These are phyloP conservation scores for Eremobia ochroleuca DNA, from an alignment of 2,888 invertebrate species.

Conservation along the genomic window DNA sequence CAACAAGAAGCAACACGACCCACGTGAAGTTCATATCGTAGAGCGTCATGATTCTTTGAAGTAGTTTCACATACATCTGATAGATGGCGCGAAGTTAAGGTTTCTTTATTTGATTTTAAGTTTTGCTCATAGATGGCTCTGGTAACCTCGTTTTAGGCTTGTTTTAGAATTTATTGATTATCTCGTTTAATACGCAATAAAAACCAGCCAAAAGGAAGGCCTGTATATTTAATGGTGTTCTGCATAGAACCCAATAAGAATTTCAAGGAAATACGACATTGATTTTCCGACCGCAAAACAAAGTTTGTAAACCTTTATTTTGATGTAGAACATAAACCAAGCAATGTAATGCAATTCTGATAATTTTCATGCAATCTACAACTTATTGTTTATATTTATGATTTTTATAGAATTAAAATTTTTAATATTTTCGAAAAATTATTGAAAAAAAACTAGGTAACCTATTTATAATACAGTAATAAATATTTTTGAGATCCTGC, in stretches of 20 bases:
- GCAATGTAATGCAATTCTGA: not conserved
- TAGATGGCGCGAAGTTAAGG: slow-evolving; percentile 58
- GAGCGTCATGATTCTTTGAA: slow-evolving; percentile 65
- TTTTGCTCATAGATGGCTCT: slow-evolving; percentile 31
- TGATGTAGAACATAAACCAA: not conserved
- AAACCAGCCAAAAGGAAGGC: not conserved
- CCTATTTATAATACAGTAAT: not conserved
- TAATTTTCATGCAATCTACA: not conserved
- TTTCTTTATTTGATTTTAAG: not conserved
- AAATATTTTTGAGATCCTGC: not conserved
- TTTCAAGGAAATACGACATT: not conserved
- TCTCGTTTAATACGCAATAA: not conserved
- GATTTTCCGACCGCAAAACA: slow-evolving; percentile 15
- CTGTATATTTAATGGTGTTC: not conserved
- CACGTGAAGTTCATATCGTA: not conserved
- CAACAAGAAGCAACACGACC: not conserved
- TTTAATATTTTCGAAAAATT: not conserved
- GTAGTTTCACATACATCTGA: slow-evolving; percentile 11
- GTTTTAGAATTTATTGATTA: not conserved
- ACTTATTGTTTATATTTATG: too few species aligned
- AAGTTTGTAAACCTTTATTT: slow-evolving; percentile 9
- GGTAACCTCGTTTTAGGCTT: not conserved
- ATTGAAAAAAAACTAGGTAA: not conserved
- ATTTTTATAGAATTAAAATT: not conserved
- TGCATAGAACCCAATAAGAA: not conserved